A percentile compares a stretch with the other conserved stretches of the same genome.
These are phyloP conservation scores for Ceratina calcarata DNA, from an alignment of 1,140 invertebrate species.

Conservation along the genomic window DNA sequence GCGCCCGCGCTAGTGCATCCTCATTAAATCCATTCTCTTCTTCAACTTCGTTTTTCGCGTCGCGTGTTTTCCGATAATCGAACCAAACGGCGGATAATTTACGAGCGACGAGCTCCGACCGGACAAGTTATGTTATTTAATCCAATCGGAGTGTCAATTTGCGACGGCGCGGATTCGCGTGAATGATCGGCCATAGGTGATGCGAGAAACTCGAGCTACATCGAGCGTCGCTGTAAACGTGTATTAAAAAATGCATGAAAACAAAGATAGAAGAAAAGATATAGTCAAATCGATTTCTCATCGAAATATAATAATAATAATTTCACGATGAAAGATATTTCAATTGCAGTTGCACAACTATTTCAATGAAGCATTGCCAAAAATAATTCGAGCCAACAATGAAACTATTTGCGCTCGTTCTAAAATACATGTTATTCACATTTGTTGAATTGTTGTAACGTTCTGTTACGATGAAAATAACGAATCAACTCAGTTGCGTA, in stretches of 20 bases:
- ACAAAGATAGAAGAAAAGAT: not conserved
- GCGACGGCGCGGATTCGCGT: constrained; percentile 12
- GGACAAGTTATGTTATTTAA: constrained; percentile 35
- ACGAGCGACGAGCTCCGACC: not conserved
- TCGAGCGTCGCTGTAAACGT: constrained; percentile 12
- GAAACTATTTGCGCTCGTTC: not conserved
- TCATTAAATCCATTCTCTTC: constrained; percentile 19
- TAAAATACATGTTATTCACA: not conserved
- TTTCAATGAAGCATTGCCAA: not conserved
- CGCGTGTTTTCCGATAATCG: constrained; percentile 41
- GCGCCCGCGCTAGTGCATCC: not conserved
- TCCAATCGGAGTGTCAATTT: constrained; percentile 30
- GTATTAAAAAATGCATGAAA: too few species aligned
- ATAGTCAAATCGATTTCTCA: not conserved
- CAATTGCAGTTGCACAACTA: not conserved
- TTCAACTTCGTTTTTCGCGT: not conserved
- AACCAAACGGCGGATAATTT: constrained; percentile 29
- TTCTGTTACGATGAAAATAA: not conserved
- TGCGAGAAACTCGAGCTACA: constrained; percentile 8
- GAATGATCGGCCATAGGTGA: constrained; percentile 8
- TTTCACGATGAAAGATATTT: not conserved
- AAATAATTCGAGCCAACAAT: not conserved
- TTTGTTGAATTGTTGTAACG: too few species aligned
- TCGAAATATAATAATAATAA: constrained; percentile 9
- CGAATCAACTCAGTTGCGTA: not conserved